A percentile compares a stretch with the other conserved stretches of the same genome.
Evolutionary conservation across 2,113 vertebrate species (phyloP).

Genomic region (Caranx ignobilis): DNA sequence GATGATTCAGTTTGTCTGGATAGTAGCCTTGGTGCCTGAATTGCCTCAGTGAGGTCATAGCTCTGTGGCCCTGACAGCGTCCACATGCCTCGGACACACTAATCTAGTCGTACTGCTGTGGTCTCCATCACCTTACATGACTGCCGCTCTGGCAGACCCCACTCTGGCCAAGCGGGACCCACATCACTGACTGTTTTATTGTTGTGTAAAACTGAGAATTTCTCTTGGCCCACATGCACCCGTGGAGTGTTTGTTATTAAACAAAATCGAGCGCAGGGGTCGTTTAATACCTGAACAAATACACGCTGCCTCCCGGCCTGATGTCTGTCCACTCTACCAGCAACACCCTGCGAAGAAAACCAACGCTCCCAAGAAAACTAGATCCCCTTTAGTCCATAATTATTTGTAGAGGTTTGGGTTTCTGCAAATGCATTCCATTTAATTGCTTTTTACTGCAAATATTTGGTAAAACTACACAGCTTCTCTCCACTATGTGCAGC

Average conservation of each 20-base stretch:
- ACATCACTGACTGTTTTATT: constrained; percentile 50
- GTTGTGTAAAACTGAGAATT: constrained; percentile 49
- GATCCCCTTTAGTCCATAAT: constrained; percentile 50
- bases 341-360: constrained; percentile 64
- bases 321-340: constrained; percentile 47
- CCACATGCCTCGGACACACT: neutral
- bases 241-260: constrained; percentile 65
- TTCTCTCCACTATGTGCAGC: constrained; percentile 18
- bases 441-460: constrained; percentile 81
- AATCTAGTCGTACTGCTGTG: neutral
- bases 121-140: constrained; percentile 64
- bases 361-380: constrained; percentile 59
- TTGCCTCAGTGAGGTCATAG: neutral
- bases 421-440: constrained; percentile 77
- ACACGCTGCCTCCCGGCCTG: constrained; percentile 62
- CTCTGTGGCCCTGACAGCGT: neutral
- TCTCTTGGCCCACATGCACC: constrained; percentile 40
- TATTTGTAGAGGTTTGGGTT: constrained; percentile 81
- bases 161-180: neutral
- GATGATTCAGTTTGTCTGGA: neutral
- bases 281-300: constrained; percentile 79
- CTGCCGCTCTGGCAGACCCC: constrained; percentile 22
- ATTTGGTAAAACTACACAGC: constrained; percentile 73
- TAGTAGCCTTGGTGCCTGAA: neutral
- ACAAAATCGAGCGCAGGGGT: constrained; percentile 42